These are phyloP conservation scores for Mallotus villosus DNA, from an alignment of 2,797 vertebrate genomes.

Conservation along the genomic window DNA sequence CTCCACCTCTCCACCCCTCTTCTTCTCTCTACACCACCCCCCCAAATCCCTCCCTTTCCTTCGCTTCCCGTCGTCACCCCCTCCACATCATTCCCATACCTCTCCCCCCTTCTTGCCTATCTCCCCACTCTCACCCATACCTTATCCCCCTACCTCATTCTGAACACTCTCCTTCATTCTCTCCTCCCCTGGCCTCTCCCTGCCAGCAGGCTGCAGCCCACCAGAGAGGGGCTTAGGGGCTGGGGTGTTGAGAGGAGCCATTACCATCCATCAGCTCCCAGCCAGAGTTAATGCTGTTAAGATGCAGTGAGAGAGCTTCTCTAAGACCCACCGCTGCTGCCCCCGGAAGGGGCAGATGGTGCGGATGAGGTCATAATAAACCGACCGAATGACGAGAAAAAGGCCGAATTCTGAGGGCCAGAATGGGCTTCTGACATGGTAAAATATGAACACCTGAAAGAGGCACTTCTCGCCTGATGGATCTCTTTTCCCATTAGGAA, in stretches of 20 bases:
- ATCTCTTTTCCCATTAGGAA: constrained; percentile 16
- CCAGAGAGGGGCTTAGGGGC: constrained; percentile 65
- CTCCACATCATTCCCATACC: constrained; percentile 16
- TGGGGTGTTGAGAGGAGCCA: constrained; percentile 60
- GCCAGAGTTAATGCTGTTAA: constrained; percentile 73
- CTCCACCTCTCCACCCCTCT: neutral
- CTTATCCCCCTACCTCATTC: neutral
- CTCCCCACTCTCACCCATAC: neutral
- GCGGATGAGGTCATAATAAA: constrained; percentile 74
- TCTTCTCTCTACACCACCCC: constrained; percentile 28
- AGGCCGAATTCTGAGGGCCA: constrained; percentile 64
- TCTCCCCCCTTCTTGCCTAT: constrained; percentile 27
- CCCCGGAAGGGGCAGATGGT: constrained; percentile 67
- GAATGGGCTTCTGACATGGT: constrained; percentile 55
- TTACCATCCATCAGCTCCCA: constrained; percentile 72
- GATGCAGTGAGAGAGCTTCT: constrained; percentile 65
- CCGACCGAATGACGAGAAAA: constrained; percentile 62
- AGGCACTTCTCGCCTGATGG: constrained; percentile 26
- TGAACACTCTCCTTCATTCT: constrained; percentile 16
- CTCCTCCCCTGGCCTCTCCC: constrained; percentile 19
- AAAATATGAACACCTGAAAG: constrained; percentile 65
- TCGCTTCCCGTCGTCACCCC: neutral
- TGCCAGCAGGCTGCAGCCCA: constrained; percentile 52
- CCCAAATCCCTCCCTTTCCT: constrained; percentile 9
- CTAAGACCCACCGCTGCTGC: constrained; percentile 55